phyloP scores from a whole-genome alignment of 2,888 invertebrate species.

The Neocrepidodera transversa region DNA sequence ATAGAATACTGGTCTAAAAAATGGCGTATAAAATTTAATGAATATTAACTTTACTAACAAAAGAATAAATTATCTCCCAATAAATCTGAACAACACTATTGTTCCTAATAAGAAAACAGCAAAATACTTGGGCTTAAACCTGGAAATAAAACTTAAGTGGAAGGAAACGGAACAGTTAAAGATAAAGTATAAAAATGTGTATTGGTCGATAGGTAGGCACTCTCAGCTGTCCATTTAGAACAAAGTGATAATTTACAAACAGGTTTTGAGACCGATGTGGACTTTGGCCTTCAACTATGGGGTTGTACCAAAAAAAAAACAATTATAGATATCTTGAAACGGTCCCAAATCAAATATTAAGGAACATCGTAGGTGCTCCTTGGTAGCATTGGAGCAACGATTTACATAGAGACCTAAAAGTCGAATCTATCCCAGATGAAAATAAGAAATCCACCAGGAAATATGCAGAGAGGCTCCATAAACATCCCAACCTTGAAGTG shows the following conservation, averaged over 20 bases:
- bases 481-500: conserved; percentile 1
- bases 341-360: neutral
- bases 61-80: neutral
- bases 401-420: neutral
- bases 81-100: neutral
- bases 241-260: neutral
- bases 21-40: neutral
- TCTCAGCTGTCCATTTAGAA: neutral
- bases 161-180: conserved; percentile 7
- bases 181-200: neutral
- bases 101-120: conserved; percentile 3
- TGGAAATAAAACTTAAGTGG: neutral
- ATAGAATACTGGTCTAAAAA: too few species aligned
- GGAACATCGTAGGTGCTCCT: conserved; percentile 10
- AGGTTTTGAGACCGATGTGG: neutral
- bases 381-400: conserved; percentile 3
- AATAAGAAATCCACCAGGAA: neutral
- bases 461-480: conserved; percentile 1
- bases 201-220: neutral
- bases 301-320: conserved; percentile 6
- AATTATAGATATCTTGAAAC: neutral
- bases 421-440: neutral
- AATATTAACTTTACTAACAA: neutral
- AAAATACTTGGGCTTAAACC: conserved; percentile 4
- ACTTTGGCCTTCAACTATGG: neutral